Evolutionary conservation across 2,113 vertebrate genomes (phyloP), one percentile per base, ranked within the genome.

Genomic region (Microcebus griseorufus): DNA sequence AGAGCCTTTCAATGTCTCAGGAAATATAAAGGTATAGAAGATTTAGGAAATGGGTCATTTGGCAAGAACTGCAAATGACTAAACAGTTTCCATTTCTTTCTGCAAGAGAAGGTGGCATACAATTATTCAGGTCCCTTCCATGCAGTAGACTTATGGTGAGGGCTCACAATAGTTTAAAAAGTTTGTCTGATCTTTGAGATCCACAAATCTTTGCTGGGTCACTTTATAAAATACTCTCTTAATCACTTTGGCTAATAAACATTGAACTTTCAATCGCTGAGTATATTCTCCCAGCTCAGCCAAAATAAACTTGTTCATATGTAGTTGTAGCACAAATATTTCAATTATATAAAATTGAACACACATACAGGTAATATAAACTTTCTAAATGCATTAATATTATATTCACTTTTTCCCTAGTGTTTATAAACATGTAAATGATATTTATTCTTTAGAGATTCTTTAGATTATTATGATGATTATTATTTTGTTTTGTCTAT

Each of bases 331-430:
- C 22, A 69, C 14, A 80, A 87, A 86, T 67, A 37, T 60, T 69
- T 95, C 34, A 83, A 62, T 86, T 67, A 39, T 69, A 76, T 64
- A 58, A 95, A 93, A 89, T 82, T 86, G 13, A 86, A 53, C 7
- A 45, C 0, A n/a, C 23, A 62, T 7, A 82, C 2, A 72, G 29
- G 39, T 27, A n/a, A 95, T 62, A 32, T 65, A 72, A 82, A 88
- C 20, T 75, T 88, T 85, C 27, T 73, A 76, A 75, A 76, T 53
- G 2, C 65, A 73, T 45, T 80, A 82, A 92, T 39, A 76, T 51
- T 81, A 64, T 45, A 76, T 81, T 58, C 6, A 53, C 2, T 75
- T 85, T 85, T 88, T 53, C 58, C 42, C 16, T 29, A 67, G 1
- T 83, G 45, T 70, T 39, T 62, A 10, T 0, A 53, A 89, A 83